Evolutionary conservation across 2,113 vertebrate genomes (phyloP), one percentile per base, ranked within the genome.

Genomic region (Lonchura striata): DNA sequence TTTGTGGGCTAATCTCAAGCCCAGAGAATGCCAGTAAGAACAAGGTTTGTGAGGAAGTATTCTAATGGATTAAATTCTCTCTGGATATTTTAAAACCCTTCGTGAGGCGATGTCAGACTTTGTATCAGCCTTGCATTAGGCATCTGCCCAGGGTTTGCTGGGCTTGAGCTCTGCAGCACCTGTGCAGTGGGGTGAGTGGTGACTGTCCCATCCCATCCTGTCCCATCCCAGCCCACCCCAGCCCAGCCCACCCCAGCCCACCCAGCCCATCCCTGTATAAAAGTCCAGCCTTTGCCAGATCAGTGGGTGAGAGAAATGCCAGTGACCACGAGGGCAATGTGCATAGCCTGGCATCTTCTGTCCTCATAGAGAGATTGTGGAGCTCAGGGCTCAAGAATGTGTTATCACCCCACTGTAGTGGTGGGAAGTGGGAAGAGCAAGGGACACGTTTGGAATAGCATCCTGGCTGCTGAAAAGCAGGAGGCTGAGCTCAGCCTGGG

Each of bases 371-470:
- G 44, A 31, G 37, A 18, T 15, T 50, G 61, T 76, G 61, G 18
- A 42, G 53, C 61, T 42, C 22, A 28, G 59, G 28, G 59, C 41
- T 54, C 59, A 21, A 8, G 61, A 17, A 21, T 6, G 25, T 44
- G n/a, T 28, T 4, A 0, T n/a, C 61, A 23, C 50, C 79, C 49
- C 28, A 1, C 50, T 25, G n/a, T 1, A 10, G 50, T 4, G 44
- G 22, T 11, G 31, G 22, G 44, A 21, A 39, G 57, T 3, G 8
- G 65, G 47, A 31, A 7, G 20, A 20, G 37, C 0, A 0, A 35
- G 17, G 56, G 52, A 31, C 18, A 3, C 0, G 0, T 24, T 46
- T 2, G 3, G 59, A 47, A 42, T 14, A 21, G 30, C 4, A 7
- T 44, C 37, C 39, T 5, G 25, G 27, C 65, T 66, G 53, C 83